phyloP scores from a whole-genome alignment of 2,113 vertebrate species.

The Eonycteris spelaea region DNA sequence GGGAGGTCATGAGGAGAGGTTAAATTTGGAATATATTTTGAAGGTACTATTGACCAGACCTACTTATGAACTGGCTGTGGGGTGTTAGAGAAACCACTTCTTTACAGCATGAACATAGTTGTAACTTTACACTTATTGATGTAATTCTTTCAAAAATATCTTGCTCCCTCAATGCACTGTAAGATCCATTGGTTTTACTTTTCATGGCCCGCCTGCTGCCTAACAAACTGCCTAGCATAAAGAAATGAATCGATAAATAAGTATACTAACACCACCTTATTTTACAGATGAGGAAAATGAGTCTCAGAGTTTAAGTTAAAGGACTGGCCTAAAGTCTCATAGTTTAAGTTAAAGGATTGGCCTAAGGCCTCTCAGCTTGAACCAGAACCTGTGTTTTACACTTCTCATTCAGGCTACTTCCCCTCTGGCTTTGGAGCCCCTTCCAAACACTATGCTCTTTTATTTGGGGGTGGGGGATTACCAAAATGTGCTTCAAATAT shows the following conservation, averaged over 20 bases:
- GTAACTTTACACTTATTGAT: neutral
- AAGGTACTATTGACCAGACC: neutral
- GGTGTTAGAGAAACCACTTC: neutral
- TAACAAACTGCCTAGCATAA: neutral
- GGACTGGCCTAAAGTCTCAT: neutral
- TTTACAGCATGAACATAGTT: neutral
- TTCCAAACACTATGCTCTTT: neutral
- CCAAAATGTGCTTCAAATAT: neutral
- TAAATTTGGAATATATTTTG: neutral
- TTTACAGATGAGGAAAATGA: neutral
- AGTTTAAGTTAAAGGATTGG: neutral
- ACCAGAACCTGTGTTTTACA: neutral
- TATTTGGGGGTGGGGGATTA: neutral
- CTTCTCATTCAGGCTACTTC: neutral
- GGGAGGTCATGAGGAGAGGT: neutral
- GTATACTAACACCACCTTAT: neutral
- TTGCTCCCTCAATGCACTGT: neutral
- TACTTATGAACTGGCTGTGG: neutral
- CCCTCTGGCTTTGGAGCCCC: neutral
- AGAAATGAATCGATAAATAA: neutral
- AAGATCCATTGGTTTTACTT: neutral
- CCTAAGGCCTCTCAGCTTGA: neutral
- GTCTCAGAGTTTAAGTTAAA: neutral
- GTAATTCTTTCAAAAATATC: neutral
- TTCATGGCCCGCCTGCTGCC: neutral